Conservation (phyloP, 35 echinoderm and acorn worm species). For the Stichopus chloronotus region DNA sequence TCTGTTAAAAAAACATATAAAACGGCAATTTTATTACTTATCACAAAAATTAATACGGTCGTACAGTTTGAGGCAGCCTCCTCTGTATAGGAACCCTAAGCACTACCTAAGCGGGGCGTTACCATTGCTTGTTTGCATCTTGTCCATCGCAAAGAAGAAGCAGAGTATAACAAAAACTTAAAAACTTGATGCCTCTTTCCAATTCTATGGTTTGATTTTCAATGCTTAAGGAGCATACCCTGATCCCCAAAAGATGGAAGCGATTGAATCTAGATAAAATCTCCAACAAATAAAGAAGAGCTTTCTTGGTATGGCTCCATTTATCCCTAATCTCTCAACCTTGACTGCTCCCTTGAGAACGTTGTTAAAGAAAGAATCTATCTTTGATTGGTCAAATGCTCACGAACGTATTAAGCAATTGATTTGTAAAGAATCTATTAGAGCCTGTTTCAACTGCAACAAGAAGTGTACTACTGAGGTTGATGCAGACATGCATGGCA, state of each 20-base stretch:
- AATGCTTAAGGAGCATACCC: conserved; percentile 37
- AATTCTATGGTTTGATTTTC: conserved; percentile 65
- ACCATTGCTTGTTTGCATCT: too few species aligned
- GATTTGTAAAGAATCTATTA: conserved; percentile 4
- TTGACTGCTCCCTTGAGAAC: conserved; percentile 28
- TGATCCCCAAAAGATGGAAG: conserved; percentile 43
- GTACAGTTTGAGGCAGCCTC: too few species aligned
- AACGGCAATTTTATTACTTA: too few species aligned
- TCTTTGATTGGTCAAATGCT: conserved; percentile 49
- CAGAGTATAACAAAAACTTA: conserved; percentile 61
- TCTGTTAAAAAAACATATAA: too few species aligned
- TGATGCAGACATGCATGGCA: conserved; percentile 45
- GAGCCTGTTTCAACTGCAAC: conserved; percentile 28
- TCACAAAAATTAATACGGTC: too few species aligned
- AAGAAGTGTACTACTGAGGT: conserved; percentile 52
- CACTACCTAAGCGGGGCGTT: too few species aligned
- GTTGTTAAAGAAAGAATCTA: conserved; percentile 54
- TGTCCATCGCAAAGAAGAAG: conserved; percentile 29
- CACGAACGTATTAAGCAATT: conserved; percentile 50
- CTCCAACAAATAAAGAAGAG: conserved; percentile 47
- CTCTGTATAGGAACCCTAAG: too few species aligned
- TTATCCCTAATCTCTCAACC: too few species aligned
- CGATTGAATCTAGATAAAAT: conserved; percentile 28
- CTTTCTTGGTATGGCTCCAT: conserved; percentile 54
- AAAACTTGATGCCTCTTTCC: conserved; percentile 42